Conservation (phyloP, 2,113 vertebrate genomes). For the Sula dactylatra region DNA sequence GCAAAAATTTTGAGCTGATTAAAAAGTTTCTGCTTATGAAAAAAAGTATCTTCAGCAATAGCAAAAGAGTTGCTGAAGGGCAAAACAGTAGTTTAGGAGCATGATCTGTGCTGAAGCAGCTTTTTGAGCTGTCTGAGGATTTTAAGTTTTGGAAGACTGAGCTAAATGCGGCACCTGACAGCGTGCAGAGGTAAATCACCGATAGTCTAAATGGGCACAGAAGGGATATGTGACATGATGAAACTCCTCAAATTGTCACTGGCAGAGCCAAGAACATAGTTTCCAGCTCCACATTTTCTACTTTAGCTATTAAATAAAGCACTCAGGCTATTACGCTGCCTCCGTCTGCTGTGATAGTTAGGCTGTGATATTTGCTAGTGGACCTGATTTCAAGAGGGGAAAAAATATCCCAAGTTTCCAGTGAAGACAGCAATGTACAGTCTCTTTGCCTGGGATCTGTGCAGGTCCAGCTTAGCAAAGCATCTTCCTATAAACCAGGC, state of each 20-base stretch:
- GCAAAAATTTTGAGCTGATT: not conserved
- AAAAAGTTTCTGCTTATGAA: not conserved
- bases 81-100: not conserved
- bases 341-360: not conserved
- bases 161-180: not conserved
- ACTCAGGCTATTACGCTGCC: not conserved
- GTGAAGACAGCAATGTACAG: not conserved
- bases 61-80: not conserved
- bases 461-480: not conserved
- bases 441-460: not conserved
- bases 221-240: not conserved
- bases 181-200: not conserved
- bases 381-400: not conserved
- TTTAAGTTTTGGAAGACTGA: not conserved
- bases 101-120: not conserved
- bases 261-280: not conserved
- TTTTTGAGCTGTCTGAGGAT: not conserved
- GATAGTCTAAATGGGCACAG: not conserved
- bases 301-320: not conserved
- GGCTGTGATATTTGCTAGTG: not conserved
- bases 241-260: not conserved
- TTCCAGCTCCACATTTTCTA: not conserved
- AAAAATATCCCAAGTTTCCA: not conserved
- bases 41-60: not conserved
- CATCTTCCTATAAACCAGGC: not conserved